Base-by-base conservation (phyloP, 2,797 vertebrate genomes). In the Paramormyrops hopkinsi region DNA sequence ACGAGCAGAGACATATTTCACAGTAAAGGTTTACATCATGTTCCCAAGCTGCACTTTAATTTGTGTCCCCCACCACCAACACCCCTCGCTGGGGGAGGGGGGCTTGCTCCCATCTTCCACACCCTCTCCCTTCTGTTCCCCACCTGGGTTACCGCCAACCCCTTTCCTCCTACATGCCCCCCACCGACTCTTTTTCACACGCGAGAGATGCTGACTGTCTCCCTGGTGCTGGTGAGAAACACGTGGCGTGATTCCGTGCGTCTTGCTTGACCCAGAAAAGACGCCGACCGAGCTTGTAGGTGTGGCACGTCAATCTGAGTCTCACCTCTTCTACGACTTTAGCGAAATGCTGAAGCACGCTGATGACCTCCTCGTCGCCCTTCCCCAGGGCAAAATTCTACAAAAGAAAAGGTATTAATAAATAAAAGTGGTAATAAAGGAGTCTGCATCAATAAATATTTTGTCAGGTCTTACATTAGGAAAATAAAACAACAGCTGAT, bases 381-480 rank as follows among this genome's bases (percentile, higher is more conserved):
- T 98, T 99, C 88, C 98, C 97, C 51, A 99, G 96, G 88, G 99
- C 97, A 96, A 99, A 99, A 94, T 99, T 98, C 99, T 99, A 93
- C 86, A 95, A 90, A 93, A 11, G 90, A 46, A 69, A 46, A 59
- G 19, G 59, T 11, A 54, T 62, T 62, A 25, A 17, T 44, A 59
- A 37, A 87, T 22, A 44, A n/a, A 37, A 25, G 86, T 44, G 37
- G 33, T 0, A 87, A 62, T 22, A 62, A n/a, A 65, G 69, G 11
- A 46, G 14, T 33, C 46, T 6, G 37, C 7, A 62, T 37, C 86
- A 56, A 41, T 56, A 56, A 56, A 87, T 53, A 86, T 86, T n/a
- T 56, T 44, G 86, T 53, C 29, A 29, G 33, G 19, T 46, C 37
- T 44, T 82, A 44, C 3, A 44, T 82, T 46, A n/a, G 37, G 6